Evolutionary conservation across 2,888 invertebrate species (phyloP).

Genomic region (Gerris lacustris): DNA sequence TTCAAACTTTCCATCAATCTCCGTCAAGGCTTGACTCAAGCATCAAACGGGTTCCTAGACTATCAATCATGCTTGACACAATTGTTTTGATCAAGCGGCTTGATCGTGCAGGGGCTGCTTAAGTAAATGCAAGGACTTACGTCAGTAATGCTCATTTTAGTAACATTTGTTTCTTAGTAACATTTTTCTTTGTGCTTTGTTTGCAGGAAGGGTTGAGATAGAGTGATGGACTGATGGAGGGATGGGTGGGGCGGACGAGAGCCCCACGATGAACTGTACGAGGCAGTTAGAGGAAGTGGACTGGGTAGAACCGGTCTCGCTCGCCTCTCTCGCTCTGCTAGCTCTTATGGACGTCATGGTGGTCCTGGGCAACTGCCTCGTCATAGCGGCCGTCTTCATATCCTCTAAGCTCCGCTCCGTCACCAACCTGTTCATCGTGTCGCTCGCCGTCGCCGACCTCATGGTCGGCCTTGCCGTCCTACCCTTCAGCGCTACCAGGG

Average conservation of each 20-base stretch:
- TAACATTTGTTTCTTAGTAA: no score
- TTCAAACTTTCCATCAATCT: no score
- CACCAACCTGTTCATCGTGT: slow-evolving; percentile 93
- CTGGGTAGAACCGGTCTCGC: slow-evolving; percentile 67
- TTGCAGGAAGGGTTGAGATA: background rate
- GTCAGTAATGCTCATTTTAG: no score
- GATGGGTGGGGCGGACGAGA: slow-evolving; percentile 12
- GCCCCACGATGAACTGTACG: slow-evolving; percentile 65
- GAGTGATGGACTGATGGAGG: slow-evolving; percentile 3
- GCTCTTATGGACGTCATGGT: slow-evolving; percentile 78
- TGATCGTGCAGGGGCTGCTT: no score
- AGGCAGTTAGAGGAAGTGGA: slow-evolving; percentile 65
- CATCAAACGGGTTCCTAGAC: no score
- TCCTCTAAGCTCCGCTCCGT: slow-evolving; percentile 85
- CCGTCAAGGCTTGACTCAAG: no score
- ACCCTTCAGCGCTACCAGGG: slow-evolving; percentile 90
- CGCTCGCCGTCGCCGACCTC: slow-evolving; percentile 88
- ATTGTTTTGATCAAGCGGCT: no score
- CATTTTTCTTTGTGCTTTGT: background rate
- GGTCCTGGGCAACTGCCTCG: slow-evolving; percentile 79
- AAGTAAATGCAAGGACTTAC: no score
- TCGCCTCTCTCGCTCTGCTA: slow-evolving; percentile 62
- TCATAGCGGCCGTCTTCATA: slow-evolving; percentile 83
- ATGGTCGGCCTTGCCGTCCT: slow-evolving; percentile 89
- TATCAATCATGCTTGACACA: no score